Evolutionary conservation across 2,888 invertebrate species (phyloP).

Genomic region (Nomada flava): DNA sequence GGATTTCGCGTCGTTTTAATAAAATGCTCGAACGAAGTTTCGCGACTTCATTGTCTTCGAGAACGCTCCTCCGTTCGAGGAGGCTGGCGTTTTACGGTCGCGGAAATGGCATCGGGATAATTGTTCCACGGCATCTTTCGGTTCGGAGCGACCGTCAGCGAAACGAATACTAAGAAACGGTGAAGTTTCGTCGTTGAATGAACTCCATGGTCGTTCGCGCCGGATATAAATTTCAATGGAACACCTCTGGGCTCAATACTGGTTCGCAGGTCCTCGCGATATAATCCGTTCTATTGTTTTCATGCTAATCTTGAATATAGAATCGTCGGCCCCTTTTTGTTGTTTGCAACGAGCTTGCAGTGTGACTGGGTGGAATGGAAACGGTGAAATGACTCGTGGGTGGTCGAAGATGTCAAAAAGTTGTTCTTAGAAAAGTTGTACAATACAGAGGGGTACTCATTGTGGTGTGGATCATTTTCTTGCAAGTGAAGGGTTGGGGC

Average conservation of each 20-base stretch:
- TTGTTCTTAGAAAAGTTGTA: no score
- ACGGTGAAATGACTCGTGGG: no score
- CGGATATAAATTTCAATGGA: conserved; percentile 35
- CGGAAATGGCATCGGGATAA: conserved; percentile 24
- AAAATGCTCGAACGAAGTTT: conserved; percentile 28
- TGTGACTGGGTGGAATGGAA: no score
- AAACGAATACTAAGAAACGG: neutral
- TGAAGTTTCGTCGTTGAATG: conserved; percentile 10
- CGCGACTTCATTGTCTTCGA: conserved; percentile 42
- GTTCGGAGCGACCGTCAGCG: neutral
- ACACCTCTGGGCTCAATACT: conserved; percentile 9
- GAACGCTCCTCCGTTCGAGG: conserved; percentile 15
- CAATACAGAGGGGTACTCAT: no score
- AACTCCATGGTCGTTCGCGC: neutral
- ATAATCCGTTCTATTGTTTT: conserved; percentile 45
- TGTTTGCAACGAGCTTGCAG: neutral
- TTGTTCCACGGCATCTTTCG: conserved; percentile 32
- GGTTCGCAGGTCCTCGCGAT: neutral
- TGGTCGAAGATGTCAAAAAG: no score
- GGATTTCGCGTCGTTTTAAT: conserved; percentile 17
- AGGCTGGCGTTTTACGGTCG: neutral
- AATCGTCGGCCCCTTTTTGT: conserved; percentile 29
- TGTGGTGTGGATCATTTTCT: no score
- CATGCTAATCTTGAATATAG: conserved; percentile 22
- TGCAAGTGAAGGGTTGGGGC: no score